Evolutionary conservation across 1,140 invertebrate genomes (phyloP).

Genomic region (Cotesia typhae): DNA sequence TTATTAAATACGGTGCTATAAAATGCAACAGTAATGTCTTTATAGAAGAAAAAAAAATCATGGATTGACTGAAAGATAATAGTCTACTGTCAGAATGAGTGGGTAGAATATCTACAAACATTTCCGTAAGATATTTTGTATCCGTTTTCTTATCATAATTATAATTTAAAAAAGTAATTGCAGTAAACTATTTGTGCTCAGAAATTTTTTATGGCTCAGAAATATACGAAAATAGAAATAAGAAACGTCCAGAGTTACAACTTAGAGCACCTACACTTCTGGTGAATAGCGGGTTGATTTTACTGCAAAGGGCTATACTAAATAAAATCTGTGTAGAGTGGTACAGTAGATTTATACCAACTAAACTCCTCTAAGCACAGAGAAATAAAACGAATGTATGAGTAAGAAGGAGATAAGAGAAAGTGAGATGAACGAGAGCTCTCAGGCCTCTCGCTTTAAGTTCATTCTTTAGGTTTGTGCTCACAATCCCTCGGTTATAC

Average conservation of each 20-base stretch:
- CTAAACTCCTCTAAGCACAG: constrained; percentile 24
- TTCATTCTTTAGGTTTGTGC: constrained; percentile 20
- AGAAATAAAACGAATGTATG: constrained; percentile 35
- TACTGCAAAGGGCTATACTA: constrained; percentile 4
- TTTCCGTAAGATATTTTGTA: constrained; percentile 28
- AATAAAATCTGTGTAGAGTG: neutral
- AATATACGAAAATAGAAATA: neutral
- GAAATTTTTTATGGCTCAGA: too few relatives aligned
- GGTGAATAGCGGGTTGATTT: neutral
- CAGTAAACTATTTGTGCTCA: too few relatives aligned
- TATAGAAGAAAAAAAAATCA: constrained; percentile 18
- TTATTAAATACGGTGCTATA: constrained; percentile 9
- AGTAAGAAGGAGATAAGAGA: constrained; percentile 25
- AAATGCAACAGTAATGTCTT: constrained; percentile 24
- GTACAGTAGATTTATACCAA: constrained; percentile 6
- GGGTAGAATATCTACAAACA: constrained; percentile 28
- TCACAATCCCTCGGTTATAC: constrained; percentile 21
- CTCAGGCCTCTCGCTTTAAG: constrained; percentile 26
- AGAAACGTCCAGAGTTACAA: too few relatives aligned
- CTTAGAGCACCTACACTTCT: too few relatives aligned
- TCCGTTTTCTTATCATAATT: constrained; percentile 14
- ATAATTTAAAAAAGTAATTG: too few relatives aligned
- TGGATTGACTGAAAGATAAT: constrained; percentile 30
- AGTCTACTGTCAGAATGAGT: constrained; percentile 6
- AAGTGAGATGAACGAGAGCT: constrained; percentile 12